Evolutionary conservation across 2,888 invertebrate species (phyloP).

Genomic region (Hypolimnas misippus): DNA sequence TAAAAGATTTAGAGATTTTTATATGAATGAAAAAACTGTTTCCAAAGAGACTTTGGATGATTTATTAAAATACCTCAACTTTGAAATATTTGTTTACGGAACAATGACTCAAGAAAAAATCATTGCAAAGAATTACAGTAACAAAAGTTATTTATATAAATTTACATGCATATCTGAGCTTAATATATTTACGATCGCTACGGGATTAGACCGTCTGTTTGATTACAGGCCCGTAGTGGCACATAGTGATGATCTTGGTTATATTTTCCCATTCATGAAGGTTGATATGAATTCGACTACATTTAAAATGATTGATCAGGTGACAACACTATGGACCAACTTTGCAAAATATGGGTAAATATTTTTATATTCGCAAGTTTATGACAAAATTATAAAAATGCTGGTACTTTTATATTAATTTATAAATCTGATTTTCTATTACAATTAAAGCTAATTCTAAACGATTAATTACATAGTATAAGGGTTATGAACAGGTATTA

Average conservation of each 20-base stretch:
- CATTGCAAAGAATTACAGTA: conserved; percentile 43
- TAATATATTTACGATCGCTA: conserved; percentile 40
- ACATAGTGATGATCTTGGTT: conserved; percentile 6
- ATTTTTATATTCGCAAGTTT: conserved; percentile 6
- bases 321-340: conserved; percentile 66
- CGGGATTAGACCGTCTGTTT: conserved; percentile 3
- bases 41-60: conserved; percentile 43
- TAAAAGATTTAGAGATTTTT: conserved; percentile 47
- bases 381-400: too few relatives aligned
- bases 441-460: too few relatives aligned
- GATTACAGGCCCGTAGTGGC: background rate
- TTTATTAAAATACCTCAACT: conserved; percentile 45
- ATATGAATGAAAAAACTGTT: conserved; percentile 43
- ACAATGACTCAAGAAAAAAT: conserved; percentile 47
- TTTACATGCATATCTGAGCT: conserved; percentile 55
- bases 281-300: conserved; percentile 49
- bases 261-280: conserved; percentile 28
- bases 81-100: conserved; percentile 34
- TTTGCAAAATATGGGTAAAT: conserved; percentile 68
- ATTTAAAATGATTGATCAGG: conserved; percentile 55
- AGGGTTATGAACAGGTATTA: too few relatives aligned
- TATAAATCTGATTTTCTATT: too few relatives aligned
- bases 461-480: too few relatives aligned
- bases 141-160: conserved; percentile 54
- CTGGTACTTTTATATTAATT: background rate